A percentile compares a stretch with the other conserved stretches of the same genome.
phyloP scores from a whole-genome alignment of 1,140 invertebrate species.

The Chrysopa pallens region DNA sequence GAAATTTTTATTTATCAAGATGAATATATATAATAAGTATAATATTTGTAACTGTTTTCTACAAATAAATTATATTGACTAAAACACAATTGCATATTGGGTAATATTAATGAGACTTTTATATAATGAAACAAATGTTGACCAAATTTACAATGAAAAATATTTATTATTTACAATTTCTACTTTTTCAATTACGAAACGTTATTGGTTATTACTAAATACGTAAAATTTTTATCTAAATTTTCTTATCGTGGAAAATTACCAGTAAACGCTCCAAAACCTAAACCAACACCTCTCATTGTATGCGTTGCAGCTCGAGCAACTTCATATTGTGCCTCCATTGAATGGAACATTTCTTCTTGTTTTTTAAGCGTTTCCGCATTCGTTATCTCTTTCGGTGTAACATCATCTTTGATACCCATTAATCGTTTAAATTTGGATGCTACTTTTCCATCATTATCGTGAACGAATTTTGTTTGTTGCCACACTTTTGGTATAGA shows the following conservation, averaged over 20 bases:
- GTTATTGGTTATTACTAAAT: no score
- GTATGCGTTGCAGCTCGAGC: conserved; percentile 85
- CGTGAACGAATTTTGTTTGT: conserved; percentile 67
- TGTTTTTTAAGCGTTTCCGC: conserved; percentile 50
- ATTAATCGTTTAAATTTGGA: conserved; percentile 92
- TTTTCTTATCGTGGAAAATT: neutral
- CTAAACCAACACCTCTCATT: conserved; percentile 78
- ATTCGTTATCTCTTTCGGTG: conserved; percentile 11
- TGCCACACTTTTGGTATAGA: conserved; percentile 52
- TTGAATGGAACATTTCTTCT: conserved; percentile 75
- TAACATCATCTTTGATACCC: conserved; percentile 61
- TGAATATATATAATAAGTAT: no score
- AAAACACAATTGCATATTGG: no score
- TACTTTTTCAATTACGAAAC: no score
- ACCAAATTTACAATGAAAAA: no score
- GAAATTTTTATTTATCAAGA: no score
- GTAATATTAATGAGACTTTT: no score
- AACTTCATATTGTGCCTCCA: conserved; percentile 90
- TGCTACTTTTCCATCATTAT: conserved; percentile 71
- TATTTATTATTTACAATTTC: no score
- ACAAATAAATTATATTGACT: no score
- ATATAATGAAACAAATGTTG: no score
- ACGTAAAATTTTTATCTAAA: no score
- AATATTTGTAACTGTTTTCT: no score
- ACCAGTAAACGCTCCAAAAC: conserved; percentile 33